Conservation (phyloP, 2,888 invertebrate species). For the Cheilosia impressa region DNA sequence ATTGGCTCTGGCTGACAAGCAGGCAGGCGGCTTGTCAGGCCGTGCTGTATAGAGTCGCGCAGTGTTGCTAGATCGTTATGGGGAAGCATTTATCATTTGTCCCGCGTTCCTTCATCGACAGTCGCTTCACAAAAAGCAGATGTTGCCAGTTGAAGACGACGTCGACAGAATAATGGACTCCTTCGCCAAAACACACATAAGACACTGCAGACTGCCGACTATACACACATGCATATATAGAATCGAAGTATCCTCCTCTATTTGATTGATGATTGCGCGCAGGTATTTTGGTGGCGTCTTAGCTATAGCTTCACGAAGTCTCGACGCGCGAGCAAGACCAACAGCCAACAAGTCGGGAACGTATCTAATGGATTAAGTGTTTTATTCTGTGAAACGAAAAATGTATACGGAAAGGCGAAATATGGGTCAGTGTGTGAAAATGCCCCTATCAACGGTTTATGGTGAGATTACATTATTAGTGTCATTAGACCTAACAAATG, state of each 20-base stretch:
- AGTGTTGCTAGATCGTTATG: conserved; percentile 60
- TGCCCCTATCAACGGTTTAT: conserved; percentile 65
- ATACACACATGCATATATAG: not conserved
- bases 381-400: conserved; percentile 26
- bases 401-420: conserved; percentile 45
- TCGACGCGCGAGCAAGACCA: not conserved
- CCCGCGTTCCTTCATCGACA: conserved; percentile 47
- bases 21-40: conserved; percentile 16
- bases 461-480: conserved; percentile 70
- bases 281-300: conserved; percentile 61
- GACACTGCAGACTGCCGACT: not conserved
- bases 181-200: conserved; percentile 64
- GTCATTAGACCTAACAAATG: conserved; percentile 69
- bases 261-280: conserved; percentile 62
- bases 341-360: conserved; percentile 18
- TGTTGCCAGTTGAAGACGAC: not conserved
- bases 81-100: conserved; percentile 70
- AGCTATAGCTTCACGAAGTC: conserved; percentile 1
- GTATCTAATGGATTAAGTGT: conserved; percentile 29
- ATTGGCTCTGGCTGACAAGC: conserved; percentile 19
- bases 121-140: conserved; percentile 31
- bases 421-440: conserved; percentile 74
- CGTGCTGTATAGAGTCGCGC: not conserved
- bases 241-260: conserved; percentile 25
- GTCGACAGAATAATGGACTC: conserved; percentile 59